A percentile compares a stretch with the other conserved stretches of the same genome.
Evolutionary conservation across 2,797 vertebrate genomes (phyloP).

Genomic region (Takifugu ocellatus): DNA sequence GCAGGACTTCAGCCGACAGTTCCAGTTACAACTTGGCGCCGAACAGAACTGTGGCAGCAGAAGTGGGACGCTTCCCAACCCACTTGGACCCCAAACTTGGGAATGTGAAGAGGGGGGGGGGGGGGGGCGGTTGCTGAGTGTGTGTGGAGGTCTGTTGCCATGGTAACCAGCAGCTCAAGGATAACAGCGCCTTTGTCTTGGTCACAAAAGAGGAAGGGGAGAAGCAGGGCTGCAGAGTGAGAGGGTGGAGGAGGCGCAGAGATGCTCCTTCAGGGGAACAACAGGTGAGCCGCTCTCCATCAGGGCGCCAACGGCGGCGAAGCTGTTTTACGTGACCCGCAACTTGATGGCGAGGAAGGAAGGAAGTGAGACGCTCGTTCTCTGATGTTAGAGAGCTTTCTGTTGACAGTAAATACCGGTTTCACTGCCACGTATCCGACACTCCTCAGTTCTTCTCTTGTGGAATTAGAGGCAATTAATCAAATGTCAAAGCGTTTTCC

Average conservation of each 20-base stretch:
- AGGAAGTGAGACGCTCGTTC: too few relatives aligned
- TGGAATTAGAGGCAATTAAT: too few relatives aligned
- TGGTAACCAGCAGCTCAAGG: conserved; percentile 67
- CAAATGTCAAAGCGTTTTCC: too few relatives aligned
- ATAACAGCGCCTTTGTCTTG: conserved; percentile 72
- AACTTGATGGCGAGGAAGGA: neutral
- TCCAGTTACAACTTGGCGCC: conserved; percentile 21
- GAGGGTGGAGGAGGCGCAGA: conserved; percentile 13
- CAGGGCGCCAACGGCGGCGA: neutral
- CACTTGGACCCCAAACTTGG: conserved; percentile 71
- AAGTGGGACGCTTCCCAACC: conserved; percentile 46
- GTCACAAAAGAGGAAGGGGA: conserved; percentile 61
- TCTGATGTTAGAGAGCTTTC: too few relatives aligned
- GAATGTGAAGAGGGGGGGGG: conserved; percentile 30
- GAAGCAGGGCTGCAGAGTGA: conserved; percentile 33
- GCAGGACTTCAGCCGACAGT: conserved; percentile 8
- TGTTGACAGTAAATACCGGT: too few relatives aligned
- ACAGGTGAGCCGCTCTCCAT: neutral
- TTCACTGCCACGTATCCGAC: too few relatives aligned
- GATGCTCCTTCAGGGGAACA: conserved; percentile 41
- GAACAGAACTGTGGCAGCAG: conserved; percentile 23
- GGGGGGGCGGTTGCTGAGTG: conserved; percentile 7
- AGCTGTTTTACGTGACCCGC: neutral
- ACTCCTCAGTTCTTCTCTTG: too few relatives aligned
- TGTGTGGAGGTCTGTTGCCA: conserved; percentile 40